A percentile compares a stretch with the other conserved stretches of the same genome.
phyloP scores from a whole-genome alignment of 2,888 invertebrate genomes.

The Epinotia brunnichana region DNA sequence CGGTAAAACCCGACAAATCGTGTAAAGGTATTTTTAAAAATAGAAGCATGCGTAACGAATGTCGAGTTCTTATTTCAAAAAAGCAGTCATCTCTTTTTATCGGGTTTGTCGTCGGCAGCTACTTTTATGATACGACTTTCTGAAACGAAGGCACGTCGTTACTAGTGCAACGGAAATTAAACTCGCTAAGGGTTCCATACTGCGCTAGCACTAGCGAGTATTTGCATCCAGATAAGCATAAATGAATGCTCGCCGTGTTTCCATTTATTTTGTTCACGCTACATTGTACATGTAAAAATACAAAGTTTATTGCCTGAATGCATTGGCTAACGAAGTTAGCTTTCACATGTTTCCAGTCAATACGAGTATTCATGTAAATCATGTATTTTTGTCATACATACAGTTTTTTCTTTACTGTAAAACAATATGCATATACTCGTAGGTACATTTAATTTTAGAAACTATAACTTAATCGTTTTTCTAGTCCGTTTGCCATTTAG shows the following conservation, averaged over 20 bases:
- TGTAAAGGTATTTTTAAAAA: too few relatives aligned
- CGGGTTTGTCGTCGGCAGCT: too few relatives aligned
- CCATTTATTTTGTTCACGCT: slow-evolving; percentile 12
- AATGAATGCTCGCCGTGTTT: slow-evolving; percentile 17
- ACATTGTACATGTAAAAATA: slow-evolving; percentile 6
- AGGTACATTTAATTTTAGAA: too few relatives aligned
- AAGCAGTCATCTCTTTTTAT: too few relatives aligned
- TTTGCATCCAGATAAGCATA: slow-evolving; percentile 22
- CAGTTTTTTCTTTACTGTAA: neutral
- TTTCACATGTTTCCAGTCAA: slow-evolving; percentile 7
- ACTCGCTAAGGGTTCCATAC: slow-evolving; percentile 4
- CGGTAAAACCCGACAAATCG: too few relatives aligned
- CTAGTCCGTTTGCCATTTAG: too few relatives aligned
- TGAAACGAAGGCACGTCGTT: slow-evolving; percentile 2
- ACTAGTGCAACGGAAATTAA: slow-evolving; percentile 15
- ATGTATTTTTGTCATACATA: neutral
- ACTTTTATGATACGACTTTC: neutral
- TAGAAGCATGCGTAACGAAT: too few relatives aligned
- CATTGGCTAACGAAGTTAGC: slow-evolving; percentile 11
- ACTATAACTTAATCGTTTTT: too few relatives aligned
- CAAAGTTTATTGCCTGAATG: slow-evolving; percentile 3
- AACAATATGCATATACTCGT: neutral
- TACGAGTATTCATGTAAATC: too few relatives aligned
- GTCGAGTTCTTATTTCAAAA: too few relatives aligned
- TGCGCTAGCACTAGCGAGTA: neutral